These are phyloP conservation scores for Peromyscus polionotus DNA, from an alignment of 2,113 vertebrate species.

Conservation along the genomic window DNA sequence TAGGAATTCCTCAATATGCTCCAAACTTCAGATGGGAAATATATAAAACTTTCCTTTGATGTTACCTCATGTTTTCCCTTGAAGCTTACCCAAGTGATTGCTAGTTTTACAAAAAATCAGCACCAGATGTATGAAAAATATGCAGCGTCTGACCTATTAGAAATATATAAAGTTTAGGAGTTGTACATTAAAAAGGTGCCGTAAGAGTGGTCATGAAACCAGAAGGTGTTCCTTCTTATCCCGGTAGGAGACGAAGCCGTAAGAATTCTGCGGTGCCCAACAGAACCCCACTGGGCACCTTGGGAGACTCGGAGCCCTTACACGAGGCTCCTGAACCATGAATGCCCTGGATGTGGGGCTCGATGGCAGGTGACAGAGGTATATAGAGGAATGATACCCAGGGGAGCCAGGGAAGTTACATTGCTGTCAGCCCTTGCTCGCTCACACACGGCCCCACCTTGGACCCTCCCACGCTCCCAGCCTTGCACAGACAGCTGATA, in stretches of 20 bases:
- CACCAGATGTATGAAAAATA: conserved; percentile 89
- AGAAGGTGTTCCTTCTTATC: conserved; percentile 71
- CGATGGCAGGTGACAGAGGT: conserved; percentile 86
- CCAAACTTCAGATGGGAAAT: conserved; percentile 59
- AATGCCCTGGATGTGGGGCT: conserved; percentile 61
- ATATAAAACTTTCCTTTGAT: conserved; percentile 71
- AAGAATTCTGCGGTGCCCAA: not conserved
- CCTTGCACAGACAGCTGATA: conserved; percentile 85
- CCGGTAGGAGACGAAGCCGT: conserved; percentile 72
- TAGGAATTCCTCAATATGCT: not conserved
- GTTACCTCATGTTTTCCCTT: conserved; percentile 69
- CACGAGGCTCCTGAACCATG: not conserved
- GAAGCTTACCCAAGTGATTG: conserved; percentile 81
- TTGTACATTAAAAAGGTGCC: conserved; percentile 85
- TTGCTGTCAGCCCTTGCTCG: not conserved
- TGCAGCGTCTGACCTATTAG: conserved; percentile 85
- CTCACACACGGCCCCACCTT: not conserved
- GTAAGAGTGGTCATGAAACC: conserved; percentile 80
- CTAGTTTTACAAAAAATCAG: conserved; percentile 85
- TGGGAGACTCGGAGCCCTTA: not conserved
- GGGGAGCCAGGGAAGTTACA: not conserved
- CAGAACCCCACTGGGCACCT: conserved; percentile 1
- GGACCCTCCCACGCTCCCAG: conserved; percentile 68
- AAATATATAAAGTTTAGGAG: conserved; percentile 85
- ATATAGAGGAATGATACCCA: conserved; percentile 83